Evolutionary conservation across 2,888 invertebrate species (phyloP).

Genomic region (Leucophenga maculata): DNA sequence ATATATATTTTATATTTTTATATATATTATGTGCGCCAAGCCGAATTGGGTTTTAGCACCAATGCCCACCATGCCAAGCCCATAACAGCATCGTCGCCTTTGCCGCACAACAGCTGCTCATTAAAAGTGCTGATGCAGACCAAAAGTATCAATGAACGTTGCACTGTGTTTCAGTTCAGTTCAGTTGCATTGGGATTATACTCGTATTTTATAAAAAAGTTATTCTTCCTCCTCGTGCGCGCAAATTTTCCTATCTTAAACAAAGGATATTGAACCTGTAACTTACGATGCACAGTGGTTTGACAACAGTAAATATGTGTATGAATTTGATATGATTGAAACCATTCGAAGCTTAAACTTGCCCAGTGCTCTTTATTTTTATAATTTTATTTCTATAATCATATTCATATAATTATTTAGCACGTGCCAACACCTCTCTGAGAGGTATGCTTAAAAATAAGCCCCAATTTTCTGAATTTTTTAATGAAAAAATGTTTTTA

Average conservation of each 20-base stretch:
- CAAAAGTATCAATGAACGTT: not conserved
- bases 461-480: no score
- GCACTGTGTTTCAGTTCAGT: conserved; percentile 8
- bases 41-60: not conserved
- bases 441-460: no score
- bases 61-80: not conserved
- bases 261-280: conserved; percentile 10
- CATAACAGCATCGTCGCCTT: not conserved
- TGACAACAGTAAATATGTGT: no score
- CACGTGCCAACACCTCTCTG: no score
- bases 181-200: conserved; percentile 15
- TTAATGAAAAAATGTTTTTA: no score
- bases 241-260: not conserved
- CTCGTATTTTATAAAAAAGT: conserved; percentile 9
- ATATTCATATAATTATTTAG: no score
- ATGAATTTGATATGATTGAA: no score
- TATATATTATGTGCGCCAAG: not conserved
- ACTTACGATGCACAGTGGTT: not conserved
- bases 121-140: conserved; percentile 46
- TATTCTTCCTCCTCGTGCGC: not conserved
- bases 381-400: no score
- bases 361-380: no score
- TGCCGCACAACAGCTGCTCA: conserved; percentile 40
- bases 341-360: no score
- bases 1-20: not conserved